These are phyloP conservation scores for Agrypnia vestita DNA, from an alignment of 1,140 invertebrate genomes.

Conservation along the genomic window DNA sequence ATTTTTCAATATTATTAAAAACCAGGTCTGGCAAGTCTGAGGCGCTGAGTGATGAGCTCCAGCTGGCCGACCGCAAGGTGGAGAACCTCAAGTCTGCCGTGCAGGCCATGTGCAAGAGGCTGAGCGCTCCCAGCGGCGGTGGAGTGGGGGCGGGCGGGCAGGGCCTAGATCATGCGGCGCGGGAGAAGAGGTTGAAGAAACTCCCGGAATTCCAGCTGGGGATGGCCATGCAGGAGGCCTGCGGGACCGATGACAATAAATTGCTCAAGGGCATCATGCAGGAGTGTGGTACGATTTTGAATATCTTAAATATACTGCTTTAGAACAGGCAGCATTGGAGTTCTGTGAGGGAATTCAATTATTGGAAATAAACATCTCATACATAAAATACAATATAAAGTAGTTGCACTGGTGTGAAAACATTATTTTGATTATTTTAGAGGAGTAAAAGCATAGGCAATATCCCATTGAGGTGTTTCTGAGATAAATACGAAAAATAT, in stretches of 20 bases:
- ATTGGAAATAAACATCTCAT: no score
- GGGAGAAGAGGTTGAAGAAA: slow-evolving; percentile 82
- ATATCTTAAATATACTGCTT: no score
- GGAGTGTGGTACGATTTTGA: slow-evolving; percentile 71
- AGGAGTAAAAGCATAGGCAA: no score
- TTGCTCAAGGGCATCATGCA: slow-evolving; percentile 74
- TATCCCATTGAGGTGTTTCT: no score
- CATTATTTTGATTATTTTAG: no score
- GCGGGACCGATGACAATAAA: slow-evolving; percentile 73
- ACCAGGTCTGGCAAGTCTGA: slow-evolving; percentile 88
- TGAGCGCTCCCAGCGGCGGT: slow-evolving; percentile 75
- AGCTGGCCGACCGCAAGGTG: slow-evolving; percentile 88
- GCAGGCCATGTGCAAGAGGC: slow-evolving; percentile 79
- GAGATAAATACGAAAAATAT: no score
- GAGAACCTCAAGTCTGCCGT: slow-evolving; percentile 87
- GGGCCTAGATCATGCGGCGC: slow-evolving; percentile 64
- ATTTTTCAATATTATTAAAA: no score
- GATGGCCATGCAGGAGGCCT: slow-evolving; percentile 73
- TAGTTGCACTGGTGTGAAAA: no score
- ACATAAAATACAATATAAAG: no score
- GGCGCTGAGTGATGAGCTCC: slow-evolving; percentile 88
- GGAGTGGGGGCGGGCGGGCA: slow-evolving; percentile 73
- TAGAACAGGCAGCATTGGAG: no score
- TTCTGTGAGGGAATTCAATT: no score
- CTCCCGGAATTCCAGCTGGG: slow-evolving; percentile 75